Conservation (phyloP, 2,888 invertebrate species). For the Priocnemis perturbator region DNA sequence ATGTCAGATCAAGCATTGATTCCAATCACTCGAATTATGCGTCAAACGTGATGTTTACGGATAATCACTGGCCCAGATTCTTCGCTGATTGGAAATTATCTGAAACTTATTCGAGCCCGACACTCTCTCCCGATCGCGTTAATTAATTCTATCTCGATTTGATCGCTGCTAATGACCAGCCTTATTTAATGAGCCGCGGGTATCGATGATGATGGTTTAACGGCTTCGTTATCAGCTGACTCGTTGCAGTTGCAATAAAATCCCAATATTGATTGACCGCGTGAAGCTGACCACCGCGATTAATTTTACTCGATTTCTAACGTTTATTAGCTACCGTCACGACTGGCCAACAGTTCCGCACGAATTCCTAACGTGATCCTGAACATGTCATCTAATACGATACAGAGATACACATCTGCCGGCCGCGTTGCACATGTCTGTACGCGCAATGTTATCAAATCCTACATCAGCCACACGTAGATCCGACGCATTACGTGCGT, state of each 20-base stretch:
- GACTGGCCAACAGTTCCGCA: too few relatives aligned
- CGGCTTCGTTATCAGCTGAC: neutral
- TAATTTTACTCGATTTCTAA: conserved; percentile 1
- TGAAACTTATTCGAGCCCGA: neutral
- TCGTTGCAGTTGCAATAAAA: neutral
- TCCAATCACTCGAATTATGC: too few relatives aligned
- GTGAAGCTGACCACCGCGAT: neutral
- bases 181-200: conserved; percentile 3
- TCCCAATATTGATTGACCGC: neutral
- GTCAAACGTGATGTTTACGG: too few relatives aligned
- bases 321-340: neutral
- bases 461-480: too few relatives aligned
- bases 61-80: neutral
- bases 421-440: too few relatives aligned
- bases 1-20: too few relatives aligned
- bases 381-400: too few relatives aligned
- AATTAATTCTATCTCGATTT: conserved; percentile 14
- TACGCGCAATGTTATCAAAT: too few relatives aligned
- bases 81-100: neutral
- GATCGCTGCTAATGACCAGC: conserved; percentile 1
- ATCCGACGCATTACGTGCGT: too few relatives aligned
- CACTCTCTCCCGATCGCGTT: conserved; percentile 2
- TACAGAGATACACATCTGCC: too few relatives aligned
- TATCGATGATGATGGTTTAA: conserved; percentile 19
- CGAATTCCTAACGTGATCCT: too few relatives aligned